phyloP scores from a whole-genome alignment of 2,797 vertebrate species.

The Champsocephalus gunnari region DNA sequence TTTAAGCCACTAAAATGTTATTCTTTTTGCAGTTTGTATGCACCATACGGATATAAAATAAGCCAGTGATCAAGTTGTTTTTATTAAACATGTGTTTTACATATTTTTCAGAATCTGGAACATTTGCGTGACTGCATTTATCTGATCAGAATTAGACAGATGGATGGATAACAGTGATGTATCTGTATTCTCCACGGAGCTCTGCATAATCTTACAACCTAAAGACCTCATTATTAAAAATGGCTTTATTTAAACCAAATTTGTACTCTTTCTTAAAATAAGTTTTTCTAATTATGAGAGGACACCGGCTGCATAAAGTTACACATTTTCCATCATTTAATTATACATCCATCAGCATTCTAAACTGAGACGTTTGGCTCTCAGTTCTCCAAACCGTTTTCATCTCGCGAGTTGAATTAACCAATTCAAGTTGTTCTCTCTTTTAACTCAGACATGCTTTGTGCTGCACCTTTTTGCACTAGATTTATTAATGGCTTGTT shows the following conservation, averaged over 20 bases:
- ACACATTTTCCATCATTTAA: conserved; percentile 12
- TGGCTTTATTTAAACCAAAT: conserved; percentile 41
- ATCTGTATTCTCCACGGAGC: neutral
- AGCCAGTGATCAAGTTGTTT: neutral
- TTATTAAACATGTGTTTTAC: neutral
- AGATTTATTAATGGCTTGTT: neutral
- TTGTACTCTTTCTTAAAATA: conserved; percentile 30
- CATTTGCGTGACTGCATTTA: neutral
- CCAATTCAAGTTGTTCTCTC: neutral
- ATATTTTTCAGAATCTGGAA: neutral
- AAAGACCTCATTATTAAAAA: conserved; percentile 52
- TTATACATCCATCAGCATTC: conserved; percentile 23
- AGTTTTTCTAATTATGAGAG: conserved; percentile 33
- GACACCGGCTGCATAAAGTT: conserved; percentile 31
- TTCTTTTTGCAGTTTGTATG: too few relatives aligned
- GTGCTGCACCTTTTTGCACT: too few relatives aligned
- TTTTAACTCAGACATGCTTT: neutral
- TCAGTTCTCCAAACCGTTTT: neutral
- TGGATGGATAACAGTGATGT: conserved; percentile 5
- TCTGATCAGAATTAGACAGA: neutral
- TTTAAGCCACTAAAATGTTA: too few relatives aligned
- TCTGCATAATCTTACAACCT: conserved; percentile 12
- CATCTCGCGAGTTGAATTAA: neutral
- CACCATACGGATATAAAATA: too few relatives aligned
- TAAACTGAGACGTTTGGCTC: neutral